Percentiles rank a stretch among this genome's conserved stretches.
These are phyloP conservation scores for Panorpa germanica DNA, from an alignment of 2,888 invertebrate genomes.

Conservation along the genomic window DNA sequence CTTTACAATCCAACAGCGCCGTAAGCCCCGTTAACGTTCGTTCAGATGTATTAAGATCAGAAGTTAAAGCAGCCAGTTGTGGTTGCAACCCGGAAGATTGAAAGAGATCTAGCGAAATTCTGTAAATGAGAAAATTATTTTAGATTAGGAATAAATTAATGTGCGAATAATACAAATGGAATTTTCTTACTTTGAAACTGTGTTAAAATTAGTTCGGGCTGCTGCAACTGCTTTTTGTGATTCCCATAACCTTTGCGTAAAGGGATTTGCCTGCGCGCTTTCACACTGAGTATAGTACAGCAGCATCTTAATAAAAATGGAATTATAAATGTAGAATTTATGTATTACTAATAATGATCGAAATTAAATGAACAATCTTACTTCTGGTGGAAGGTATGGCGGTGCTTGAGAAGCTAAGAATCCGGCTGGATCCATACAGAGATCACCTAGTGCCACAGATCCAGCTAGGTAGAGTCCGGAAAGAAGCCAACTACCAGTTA, in stretches of 20 bases:
- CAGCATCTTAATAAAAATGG: too few species aligned
- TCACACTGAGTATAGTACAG: slow-evolving; percentile 73
- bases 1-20: slow-evolving; percentile 65
- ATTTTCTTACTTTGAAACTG: slow-evolving; percentile 18
- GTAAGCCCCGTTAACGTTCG: slow-evolving; percentile 43
- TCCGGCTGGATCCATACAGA: slow-evolving; percentile 69
- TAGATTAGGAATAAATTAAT: not conserved
- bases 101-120: slow-evolving; percentile 23
- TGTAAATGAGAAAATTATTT: slow-evolving; percentile 1
- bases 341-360: too few species aligned
- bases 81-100: slow-evolving; percentile 40
- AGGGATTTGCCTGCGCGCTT: slow-evolving; percentile 56
- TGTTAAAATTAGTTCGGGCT: slow-evolving; percentile 26
- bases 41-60: slow-evolving; percentile 61
- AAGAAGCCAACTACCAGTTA: slow-evolving; percentile 77
- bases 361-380: too few species aligned
- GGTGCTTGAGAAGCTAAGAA: slow-evolving; percentile 51
- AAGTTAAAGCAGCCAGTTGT: slow-evolving; percentile 54
- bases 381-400: slow-evolving; percentile 33
- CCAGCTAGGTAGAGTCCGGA: slow-evolving; percentile 72
- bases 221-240: slow-evolving; percentile 46
- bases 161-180: not conserved
- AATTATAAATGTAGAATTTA: too few species aligned
- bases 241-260: slow-evolving; percentile 64
- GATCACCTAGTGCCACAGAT: slow-evolving; percentile 69